Percentiles rank a stretch among this genome's conserved stretches.
phyloP scores from a whole-genome alignment of 2,888 invertebrate species.

The Platerodrilus igneus region DNA sequence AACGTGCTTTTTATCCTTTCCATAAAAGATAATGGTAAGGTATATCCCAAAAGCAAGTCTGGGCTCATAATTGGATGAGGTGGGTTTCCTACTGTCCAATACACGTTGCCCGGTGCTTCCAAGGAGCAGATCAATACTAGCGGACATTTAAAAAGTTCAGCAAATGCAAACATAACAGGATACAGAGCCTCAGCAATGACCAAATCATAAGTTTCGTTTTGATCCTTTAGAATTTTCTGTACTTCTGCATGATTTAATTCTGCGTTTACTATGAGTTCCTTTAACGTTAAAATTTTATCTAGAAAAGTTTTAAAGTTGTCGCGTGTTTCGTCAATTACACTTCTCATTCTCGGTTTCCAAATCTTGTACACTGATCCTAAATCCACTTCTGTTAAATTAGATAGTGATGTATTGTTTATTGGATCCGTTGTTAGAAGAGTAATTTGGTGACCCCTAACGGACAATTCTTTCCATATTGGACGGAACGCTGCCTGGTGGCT shows the following conservation, averaged over 20 bases:
- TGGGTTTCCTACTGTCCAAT: slow-evolving; percentile 53
- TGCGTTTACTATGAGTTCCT: too few relatives aligned
- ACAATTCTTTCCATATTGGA: slow-evolving; percentile 46
- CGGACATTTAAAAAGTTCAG: slow-evolving; percentile 53
- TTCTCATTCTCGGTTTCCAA: slow-evolving; percentile 4
- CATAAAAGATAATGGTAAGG: slow-evolving; percentile 45
- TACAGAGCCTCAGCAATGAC: slow-evolving; percentile 55
- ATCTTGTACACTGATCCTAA: slow-evolving; percentile 38
- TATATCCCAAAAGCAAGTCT: slow-evolving; percentile 49
- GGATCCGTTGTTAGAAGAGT: slow-evolving; percentile 48
- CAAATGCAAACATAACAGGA: slow-evolving; percentile 51
- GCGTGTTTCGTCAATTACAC: background rate
- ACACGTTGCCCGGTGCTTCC: slow-evolving; percentile 50
- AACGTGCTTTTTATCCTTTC: slow-evolving; percentile 30
- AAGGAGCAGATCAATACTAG: slow-evolving; percentile 53
- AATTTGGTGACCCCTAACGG: slow-evolving; percentile 48
- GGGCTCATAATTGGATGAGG: slow-evolving; percentile 52
- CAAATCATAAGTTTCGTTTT: slow-evolving; percentile 52
- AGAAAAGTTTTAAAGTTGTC: background rate
- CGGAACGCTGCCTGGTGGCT: slow-evolving; percentile 51
- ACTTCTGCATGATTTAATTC: slow-evolving; percentile 34
- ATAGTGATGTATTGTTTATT: slow-evolving; percentile 40
- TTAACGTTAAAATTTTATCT: slow-evolving; percentile 26
- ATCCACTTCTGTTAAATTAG: slow-evolving; percentile 47
- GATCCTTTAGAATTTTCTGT: slow-evolving; percentile 36